Evolutionary conservation across 2,797 vertebrate species (phyloP), one percentile per base, ranked within the genome.

Genomic region (Lateolabrax maculatus): DNA sequence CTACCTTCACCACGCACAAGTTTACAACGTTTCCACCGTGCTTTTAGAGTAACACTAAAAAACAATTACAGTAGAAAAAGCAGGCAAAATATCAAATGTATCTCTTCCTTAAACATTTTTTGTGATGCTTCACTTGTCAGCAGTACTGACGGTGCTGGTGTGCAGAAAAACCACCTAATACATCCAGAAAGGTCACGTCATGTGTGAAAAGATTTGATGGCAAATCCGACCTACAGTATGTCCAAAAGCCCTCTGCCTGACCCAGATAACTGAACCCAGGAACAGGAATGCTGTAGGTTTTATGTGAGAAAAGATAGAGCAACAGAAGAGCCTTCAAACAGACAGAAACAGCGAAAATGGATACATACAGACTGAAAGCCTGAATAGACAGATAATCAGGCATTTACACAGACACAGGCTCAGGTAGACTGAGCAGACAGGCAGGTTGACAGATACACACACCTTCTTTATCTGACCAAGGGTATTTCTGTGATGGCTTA

Each of bases 391-490:
- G 23, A 75, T 71, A 62, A 56, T 64, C n/a, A 79, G 25, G 34
- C 7, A n/a, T n/a, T n/a, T n/a, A n/a, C n/a, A n/a, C n/a, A n/a
- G n/a, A 57, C 5, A 25, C 39, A 69, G 53, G 43, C 8, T 46
- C 52, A 68, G 71, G 71, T 29, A 60, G 49, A 62, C 23, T 53
- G 25, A 39, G 57, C 5, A 55, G 13, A 69, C 21, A 52, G 46
- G 58, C 53, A 69, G 72, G 77, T 29, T 52, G 60, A 56, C 31
- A 52, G 25, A 49, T 16, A 36, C 60, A 76, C 85, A 36, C 56
- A 94, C 98, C 98, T 96, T 99, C 98, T 97, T 97, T 99, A 85
- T 99, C 98, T 90, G 95, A 95, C 98, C 98, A 98, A 29, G 97
- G 96, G 87, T 97, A 99, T 94, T 98, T 99, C 94, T 99, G 98